Evolutionary conservation across 2,113 vertebrate species (phyloP).

Genomic region (Donacobius atricapilla): DNA sequence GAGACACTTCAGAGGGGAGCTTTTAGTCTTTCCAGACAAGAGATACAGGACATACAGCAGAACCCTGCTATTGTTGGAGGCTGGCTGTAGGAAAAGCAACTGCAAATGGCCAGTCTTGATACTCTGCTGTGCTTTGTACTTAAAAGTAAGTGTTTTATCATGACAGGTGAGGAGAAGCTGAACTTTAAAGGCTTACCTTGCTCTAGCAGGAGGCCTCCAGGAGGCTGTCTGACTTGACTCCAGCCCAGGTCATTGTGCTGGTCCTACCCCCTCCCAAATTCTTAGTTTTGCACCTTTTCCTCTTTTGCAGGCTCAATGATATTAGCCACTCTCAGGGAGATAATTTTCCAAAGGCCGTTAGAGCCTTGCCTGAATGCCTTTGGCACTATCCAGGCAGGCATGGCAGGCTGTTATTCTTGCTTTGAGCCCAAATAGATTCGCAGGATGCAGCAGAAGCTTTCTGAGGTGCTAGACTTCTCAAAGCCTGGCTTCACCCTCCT

Average conservation of each 20-base stretch:
- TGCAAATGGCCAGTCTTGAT: neutral
- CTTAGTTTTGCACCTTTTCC: neutral
- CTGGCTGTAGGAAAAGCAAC: neutral
- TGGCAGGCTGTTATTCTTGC: neutral
- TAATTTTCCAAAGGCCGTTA: neutral
- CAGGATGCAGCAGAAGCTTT: neutral
- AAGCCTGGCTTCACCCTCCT: neutral
- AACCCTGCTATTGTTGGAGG: neutral
- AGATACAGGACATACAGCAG: neutral
- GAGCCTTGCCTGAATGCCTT: neutral
- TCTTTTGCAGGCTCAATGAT: neutral
- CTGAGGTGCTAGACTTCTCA: neutral
- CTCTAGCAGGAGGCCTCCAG: neutral
- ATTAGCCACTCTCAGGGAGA: neutral
- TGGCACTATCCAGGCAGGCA: neutral
- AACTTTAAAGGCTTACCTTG: neutral
- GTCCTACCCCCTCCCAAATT: neutral
- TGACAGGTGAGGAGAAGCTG: neutral
- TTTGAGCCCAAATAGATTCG: fast-evolving
- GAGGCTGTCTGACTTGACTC: neutral
- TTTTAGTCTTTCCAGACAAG: neutral
- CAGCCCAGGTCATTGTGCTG: fast-evolving
- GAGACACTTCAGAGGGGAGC: neutral
- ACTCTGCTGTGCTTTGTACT: neutral
- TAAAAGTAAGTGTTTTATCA: neutral